Conservation (phyloP, 2,888 invertebrate genomes). For the Euplagia quadripunctaria region DNA sequence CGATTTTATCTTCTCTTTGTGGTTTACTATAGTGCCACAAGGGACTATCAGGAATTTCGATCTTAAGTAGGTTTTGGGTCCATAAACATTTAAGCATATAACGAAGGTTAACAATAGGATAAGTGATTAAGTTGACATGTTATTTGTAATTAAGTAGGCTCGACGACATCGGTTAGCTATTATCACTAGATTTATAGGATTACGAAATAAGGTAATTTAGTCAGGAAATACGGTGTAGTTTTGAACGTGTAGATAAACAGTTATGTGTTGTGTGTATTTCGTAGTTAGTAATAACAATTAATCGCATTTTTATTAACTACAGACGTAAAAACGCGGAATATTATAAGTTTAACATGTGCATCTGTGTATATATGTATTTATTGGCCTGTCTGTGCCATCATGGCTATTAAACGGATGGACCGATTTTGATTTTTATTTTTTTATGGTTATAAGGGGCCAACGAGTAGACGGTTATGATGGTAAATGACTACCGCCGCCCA, state of each 20-base stretch:
- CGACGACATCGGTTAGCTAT: conserved; percentile 16
- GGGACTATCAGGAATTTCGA: conserved; percentile 4
- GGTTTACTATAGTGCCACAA: not conserved
- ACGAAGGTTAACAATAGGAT: conserved; percentile 37
- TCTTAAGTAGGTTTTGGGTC: conserved; percentile 15
- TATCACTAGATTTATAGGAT: conserved; percentile 14
- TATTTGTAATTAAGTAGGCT: conserved; percentile 39
- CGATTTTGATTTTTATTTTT: too few relatives aligned
- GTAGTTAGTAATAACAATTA: not conserved
- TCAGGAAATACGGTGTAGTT: not conserved
- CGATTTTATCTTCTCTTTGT: conserved; percentile 2
- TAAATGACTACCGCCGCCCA: too few relatives aligned
- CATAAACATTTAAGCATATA: conserved; percentile 45
- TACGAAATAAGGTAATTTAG: not conserved
- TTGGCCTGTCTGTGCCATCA: too few relatives aligned
- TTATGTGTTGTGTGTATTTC: conserved; percentile 36
- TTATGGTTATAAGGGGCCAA: too few relatives aligned
- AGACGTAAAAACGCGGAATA: too few relatives aligned
- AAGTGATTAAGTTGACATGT: conserved; percentile 41
- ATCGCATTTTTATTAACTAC: not conserved
- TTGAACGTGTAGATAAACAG: not conserved
- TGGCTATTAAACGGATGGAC: too few relatives aligned
- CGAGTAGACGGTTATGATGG: too few relatives aligned
- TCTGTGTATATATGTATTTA: too few relatives aligned
- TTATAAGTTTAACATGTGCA: too few relatives aligned